Evolutionary conservation across 1,140 invertebrate species (phyloP), one percentile per base, ranked within the genome.

Genomic region (Aricia agestis): DNA sequence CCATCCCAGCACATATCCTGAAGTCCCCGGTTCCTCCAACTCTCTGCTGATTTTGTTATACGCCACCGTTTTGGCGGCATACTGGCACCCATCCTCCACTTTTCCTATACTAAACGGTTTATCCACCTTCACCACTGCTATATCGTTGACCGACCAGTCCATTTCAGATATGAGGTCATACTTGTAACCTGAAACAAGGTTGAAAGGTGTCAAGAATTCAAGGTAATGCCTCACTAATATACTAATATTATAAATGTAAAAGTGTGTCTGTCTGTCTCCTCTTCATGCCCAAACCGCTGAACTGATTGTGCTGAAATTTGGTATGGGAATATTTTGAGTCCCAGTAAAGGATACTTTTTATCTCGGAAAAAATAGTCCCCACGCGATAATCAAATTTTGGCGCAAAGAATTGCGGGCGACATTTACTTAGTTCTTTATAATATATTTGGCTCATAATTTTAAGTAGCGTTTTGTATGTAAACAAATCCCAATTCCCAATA

Each of bases 91-190:
- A 32, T 80, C 85, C 68, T 91, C 89, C 3, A 61, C 13, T 0
- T 87, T 79, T 2, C 85, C 85, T 6, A 91, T 72, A 65, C 88
- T 91, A 66, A 91, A 91, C 1, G 85, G 81, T 63, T 82, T 87
- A 18, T 89, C 80, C 9, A 91, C 89, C 82, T 87, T 89, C 7
- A 91, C 86, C 9, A 91, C 86, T 1, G 89, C 89, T 66, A 91
- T 91, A 59, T 91, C 89, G 70, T 91, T 91, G 0, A 87, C 86
- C 2, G 89, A 89, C 89, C 89, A 91, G 72, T 90, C 25, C 25
- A 25, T 89, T 18, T 86, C 89, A 74, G 89, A 86, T 84, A 87
- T 83, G 75, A 89, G 90, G 74, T 91, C 87, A 69, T 90, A 91
- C 74, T 91, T 90, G 76, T 91, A 91, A 45, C 89, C 89, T 91